phyloP scores from a whole-genome alignment of 2,888 invertebrate species.

The Tetheella fluctuosa region DNA sequence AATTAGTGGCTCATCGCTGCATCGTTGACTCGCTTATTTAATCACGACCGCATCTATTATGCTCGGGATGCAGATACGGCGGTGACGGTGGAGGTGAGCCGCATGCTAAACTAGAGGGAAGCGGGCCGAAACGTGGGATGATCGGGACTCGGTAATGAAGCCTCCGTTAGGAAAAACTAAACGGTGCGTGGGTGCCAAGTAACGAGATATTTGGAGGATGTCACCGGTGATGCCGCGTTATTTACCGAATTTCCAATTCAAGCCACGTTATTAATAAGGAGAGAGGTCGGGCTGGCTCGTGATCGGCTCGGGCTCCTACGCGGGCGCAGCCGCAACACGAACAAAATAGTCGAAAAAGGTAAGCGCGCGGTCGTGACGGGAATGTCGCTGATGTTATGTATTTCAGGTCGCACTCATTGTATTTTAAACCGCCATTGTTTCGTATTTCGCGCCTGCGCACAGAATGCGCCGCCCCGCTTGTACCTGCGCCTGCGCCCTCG shows the following conservation, averaged over 20 bases:
- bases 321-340: conserved; percentile 49
- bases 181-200: conserved; percentile 33
- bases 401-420: conserved; percentile 78
- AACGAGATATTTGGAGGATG: conserved; percentile 26
- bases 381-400: conserved; percentile 75
- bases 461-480: conserved; percentile 42
- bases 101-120: conserved; percentile 50
- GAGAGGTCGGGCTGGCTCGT: conserved; percentile 58
- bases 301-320: conserved; percentile 56
- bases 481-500: conserved; percentile 26
- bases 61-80: conserved; percentile 39
- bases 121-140: conserved; percentile 22
- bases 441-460: conserved; percentile 75
- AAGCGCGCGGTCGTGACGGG: conserved; percentile 77
- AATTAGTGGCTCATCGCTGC: conserved; percentile 66
- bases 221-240: conserved; percentile 27
- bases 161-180: conserved; percentile 2
- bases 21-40: conserved; percentile 51
- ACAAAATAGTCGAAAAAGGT: conserved; percentile 80
- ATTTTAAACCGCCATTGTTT: conserved; percentile 82
- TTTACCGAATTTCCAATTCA: conserved; percentile 65
- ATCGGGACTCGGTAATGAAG: conserved; percentile 21
- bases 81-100: conserved; percentile 23
- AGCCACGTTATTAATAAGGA: conserved; percentile 79
- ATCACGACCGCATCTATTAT: conserved; percentile 72